A percentile compares a stretch with the other conserved stretches of the same genome.
These are phyloP conservation scores for Neogobius melanostomus DNA, from an alignment of 2,113 vertebrate species.

Conservation along the genomic window DNA sequence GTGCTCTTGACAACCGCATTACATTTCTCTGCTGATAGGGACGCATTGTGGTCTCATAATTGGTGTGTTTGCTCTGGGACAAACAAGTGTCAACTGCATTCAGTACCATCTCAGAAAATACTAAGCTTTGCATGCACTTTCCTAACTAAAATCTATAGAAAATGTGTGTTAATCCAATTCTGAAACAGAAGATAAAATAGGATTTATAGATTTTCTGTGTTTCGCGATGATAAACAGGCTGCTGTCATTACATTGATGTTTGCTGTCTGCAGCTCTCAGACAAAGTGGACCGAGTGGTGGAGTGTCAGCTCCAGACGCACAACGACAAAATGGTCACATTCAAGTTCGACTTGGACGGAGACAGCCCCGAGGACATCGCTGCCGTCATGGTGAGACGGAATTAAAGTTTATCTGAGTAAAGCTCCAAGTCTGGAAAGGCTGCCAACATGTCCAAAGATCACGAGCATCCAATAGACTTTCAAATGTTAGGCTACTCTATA, in stretches of 20 bases:
- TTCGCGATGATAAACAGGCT: conserved; percentile 19
- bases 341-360: conserved; percentile 96
- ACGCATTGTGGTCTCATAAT: conserved; percentile 30
- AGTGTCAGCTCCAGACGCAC: conserved; percentile 97
- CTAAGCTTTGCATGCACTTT: background rate
- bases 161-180: background rate
- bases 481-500: no score
- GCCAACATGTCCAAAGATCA: background rate
- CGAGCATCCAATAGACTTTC: no score
- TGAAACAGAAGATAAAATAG: background rate
- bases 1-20: conserved; percentile 4
- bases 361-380: conserved; percentile 94
- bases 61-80: conserved; percentile 27
- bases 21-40: conserved; percentile 31
- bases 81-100: conserved; percentile 34
- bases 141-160: background rate
- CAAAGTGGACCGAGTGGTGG: conserved; percentile 93
- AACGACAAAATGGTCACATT: conserved; percentile 99
- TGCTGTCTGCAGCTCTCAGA: conserved; percentile 84
- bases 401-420: background rate
- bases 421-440: no score
- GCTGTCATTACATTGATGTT: conserved; percentile 11
- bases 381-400: conserved; percentile 86
- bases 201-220: background rate
- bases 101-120: background rate